Evolutionary conservation across 1,140 invertebrate species (phyloP).

Genomic region (Trachymyrmex septentrionalis): DNA sequence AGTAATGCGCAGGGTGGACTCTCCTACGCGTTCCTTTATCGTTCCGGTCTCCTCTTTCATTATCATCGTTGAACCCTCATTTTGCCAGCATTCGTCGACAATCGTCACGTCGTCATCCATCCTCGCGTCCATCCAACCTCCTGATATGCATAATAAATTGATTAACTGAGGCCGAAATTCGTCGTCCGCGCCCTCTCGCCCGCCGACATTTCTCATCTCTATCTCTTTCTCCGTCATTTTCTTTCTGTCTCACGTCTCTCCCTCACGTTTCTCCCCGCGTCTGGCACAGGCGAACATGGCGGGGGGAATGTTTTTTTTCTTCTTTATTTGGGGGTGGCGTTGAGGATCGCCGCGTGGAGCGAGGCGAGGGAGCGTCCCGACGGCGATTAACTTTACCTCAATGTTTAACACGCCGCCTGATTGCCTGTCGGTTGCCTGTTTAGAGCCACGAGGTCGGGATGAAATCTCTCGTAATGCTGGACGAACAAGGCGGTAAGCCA

Average conservation of each 20-base stretch:
- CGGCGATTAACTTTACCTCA: slow-evolving; percentile 60
- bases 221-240: slow-evolving; percentile 13
- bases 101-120: slow-evolving; percentile 2
- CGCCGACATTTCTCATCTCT: slow-evolving; percentile 46
- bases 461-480: slow-evolving; percentile 97
- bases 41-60: neutral
- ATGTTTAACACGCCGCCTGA: slow-evolving; percentile 83
- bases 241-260: neutral
- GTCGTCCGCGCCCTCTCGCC: slow-evolving; percentile 75
- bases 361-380: slow-evolving; percentile 76
- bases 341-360: slow-evolving; percentile 48
- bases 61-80: neutral
- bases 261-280: slow-evolving; percentile 36
- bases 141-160: slow-evolving; percentile 60
- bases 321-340: neutral
- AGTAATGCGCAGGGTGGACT: neutral
- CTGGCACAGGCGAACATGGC: neutral
- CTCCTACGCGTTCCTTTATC: neutral
- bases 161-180: slow-evolving; percentile 61
- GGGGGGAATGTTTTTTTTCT: neutral
- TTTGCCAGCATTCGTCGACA: neutral
- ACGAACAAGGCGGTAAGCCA: slow-evolving; percentile 97
- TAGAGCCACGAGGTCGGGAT: slow-evolving; percentile 98
- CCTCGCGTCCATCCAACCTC: slow-evolving; percentile 40
- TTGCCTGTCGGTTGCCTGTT: slow-evolving; percentile 88